phyloP scores from a whole-genome alignment of 1,140 invertebrate species.

The Lepidurus arcticus region DNA sequence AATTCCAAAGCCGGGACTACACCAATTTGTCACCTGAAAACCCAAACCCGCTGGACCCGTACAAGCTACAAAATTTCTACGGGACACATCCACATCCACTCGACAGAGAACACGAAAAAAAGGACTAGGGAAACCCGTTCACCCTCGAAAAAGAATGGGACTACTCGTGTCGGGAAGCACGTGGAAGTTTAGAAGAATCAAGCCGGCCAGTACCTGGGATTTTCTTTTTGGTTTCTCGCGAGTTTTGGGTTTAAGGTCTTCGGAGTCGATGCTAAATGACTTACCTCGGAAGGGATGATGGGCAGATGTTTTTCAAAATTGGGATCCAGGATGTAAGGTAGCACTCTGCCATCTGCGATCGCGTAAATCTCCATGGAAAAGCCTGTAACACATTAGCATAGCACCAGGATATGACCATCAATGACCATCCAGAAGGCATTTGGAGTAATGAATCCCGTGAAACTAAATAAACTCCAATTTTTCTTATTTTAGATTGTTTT shows the following conservation, averaged over 20 bases:
- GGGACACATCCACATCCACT: too few species aligned
- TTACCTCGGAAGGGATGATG: slow-evolving; percentile 82
- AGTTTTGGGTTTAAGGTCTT: neutral
- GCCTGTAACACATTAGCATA: slow-evolving; percentile 48
- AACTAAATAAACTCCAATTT: slow-evolving; percentile 8
- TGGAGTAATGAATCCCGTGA: neutral
- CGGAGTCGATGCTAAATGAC: slow-evolving; percentile 16
- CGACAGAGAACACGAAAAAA: too few species aligned
- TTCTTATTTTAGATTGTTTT: neutral
- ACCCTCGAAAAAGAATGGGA: too few species aligned
- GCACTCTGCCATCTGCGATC: slow-evolving; percentile 74
- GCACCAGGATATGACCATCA: slow-evolving; percentile 18
- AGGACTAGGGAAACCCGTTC: too few species aligned
- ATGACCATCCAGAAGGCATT: neutral
- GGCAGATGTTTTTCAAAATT: slow-evolving; percentile 82
- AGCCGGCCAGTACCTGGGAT: too few species aligned
- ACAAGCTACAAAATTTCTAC: too few species aligned
- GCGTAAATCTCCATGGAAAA: slow-evolving; percentile 81
- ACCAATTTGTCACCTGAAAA: neutral
- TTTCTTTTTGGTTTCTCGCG: too few species aligned
- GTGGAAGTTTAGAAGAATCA: too few species aligned
- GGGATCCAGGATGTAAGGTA: slow-evolving; percentile 77
- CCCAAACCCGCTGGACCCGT: too few species aligned
- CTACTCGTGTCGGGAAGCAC: too few species aligned
- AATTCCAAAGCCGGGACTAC: slow-evolving; percentile 7